A percentile compares a stretch with the other conserved stretches of the same genome.
Conservation (phyloP, 2,797 vertebrate species). For the Chaenodraco wilsoni region DNA sequence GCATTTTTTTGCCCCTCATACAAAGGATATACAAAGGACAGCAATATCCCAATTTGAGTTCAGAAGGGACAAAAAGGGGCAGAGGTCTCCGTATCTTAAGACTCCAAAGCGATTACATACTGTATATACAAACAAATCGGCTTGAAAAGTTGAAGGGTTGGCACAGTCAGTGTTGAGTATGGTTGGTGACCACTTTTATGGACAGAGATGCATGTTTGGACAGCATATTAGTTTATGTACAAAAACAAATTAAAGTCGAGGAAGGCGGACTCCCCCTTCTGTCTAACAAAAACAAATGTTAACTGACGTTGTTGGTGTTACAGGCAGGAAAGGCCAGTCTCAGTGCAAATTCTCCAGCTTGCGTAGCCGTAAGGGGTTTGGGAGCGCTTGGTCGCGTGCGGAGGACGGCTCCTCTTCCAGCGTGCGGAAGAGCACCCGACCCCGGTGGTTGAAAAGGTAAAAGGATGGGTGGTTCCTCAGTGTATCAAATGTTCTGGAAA, state of each 20-base stretch:
- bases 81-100: conserved; percentile 71
- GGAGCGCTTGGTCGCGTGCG: conserved; percentile 86
- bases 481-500: conserved; percentile 93
- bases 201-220: conserved; percentile 77
- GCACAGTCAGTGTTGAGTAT: conserved; percentile 81
- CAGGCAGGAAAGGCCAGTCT: conserved; percentile 84
- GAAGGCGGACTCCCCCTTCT: conserved; percentile 69
- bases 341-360: conserved; percentile 95
- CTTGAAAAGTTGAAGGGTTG: conserved; percentile 77
- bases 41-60: conserved; percentile 46
- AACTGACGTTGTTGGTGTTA: conserved; percentile 73
- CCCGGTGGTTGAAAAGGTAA: conserved; percentile 98
- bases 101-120: conserved; percentile 74
- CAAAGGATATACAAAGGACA: conserved; percentile 66
- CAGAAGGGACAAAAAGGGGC: conserved; percentile 49
- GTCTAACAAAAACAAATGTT: conserved; percentile 85
- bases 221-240: conserved; percentile 81
- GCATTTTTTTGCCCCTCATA: conserved; percentile 49
- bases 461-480: conserved; percentile 98
- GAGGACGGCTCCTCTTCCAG: conserved; percentile 85
- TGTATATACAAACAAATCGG: conserved; percentile 79
- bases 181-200: conserved; percentile 68
- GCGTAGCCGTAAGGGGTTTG: conserved; percentile 92
- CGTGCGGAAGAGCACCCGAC: conserved; percentile 90
- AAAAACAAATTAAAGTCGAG: conserved; percentile 86